A percentile compares a stretch with the other conserved stretches of the same genome.
phyloP scores from a whole-genome alignment of 1,140 invertebrate species.

The Neomicropteryx cornuta region DNA sequence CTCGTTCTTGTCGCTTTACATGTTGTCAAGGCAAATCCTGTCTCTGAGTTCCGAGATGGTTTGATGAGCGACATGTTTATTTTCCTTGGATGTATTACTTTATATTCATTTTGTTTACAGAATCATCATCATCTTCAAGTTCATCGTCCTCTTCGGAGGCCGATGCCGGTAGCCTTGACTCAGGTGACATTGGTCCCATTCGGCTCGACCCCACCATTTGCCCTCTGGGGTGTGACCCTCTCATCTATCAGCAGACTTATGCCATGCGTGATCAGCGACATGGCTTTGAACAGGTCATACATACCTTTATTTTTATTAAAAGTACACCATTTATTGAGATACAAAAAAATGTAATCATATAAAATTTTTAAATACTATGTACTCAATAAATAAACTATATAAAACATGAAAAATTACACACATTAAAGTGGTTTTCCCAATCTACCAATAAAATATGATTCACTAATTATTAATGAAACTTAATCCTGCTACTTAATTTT shows the following conservation, averaged over 20 bases:
- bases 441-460: too few species aligned
- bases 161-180: slow-evolving; percentile 43
- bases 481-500: too few species aligned
- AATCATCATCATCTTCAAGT: slow-evolving; percentile 32
- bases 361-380: neutral
- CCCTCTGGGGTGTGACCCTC: slow-evolving; percentile 59
- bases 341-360: neutral
- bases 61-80: slow-evolving; percentile 5
- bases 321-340: neutral
- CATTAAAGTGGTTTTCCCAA: too few species aligned
- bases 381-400: too few species aligned
- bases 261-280: slow-evolving; percentile 45
- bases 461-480: too few species aligned
- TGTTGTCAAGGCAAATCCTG: too few species aligned
- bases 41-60: too few species aligned
- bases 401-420: too few species aligned
- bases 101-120: slow-evolving; percentile 16
- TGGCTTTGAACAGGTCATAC: slow-evolving; percentile 30
- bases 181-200: slow-evolving; percentile 46
- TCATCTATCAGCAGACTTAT: slow-evolving; percentile 54
- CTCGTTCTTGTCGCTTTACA: too few species aligned
- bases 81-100: too few species aligned
- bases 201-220: slow-evolving; percentile 63
- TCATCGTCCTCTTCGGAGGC: slow-evolving; percentile 48
- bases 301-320: neutral